phyloP scores from a whole-genome alignment of 2,888 invertebrate genomes.

The Thymelicus sylvestris region DNA sequence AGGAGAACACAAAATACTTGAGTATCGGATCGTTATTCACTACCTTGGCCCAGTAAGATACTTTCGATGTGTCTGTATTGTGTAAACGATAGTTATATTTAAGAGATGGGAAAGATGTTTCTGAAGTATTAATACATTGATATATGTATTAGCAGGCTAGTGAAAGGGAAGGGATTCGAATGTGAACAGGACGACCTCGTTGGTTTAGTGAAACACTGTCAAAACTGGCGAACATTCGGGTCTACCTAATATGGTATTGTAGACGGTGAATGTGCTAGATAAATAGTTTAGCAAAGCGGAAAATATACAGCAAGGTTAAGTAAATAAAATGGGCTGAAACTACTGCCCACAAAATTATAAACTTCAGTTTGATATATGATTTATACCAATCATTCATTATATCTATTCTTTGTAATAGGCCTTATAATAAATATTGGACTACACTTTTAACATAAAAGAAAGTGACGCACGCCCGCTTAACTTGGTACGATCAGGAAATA shows the following conservation, averaged over 20 bases:
- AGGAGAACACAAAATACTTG: conserved; percentile 28
- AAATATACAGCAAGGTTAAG: conserved; percentile 24
- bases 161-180: conserved; percentile 31
- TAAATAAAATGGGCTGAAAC: background rate
- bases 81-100: conserved; percentile 40
- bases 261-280: conserved; percentile 16
- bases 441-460: background rate
- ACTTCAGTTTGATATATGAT: too few species aligned
- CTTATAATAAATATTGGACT: too few species aligned
- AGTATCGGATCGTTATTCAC: conserved; percentile 34
- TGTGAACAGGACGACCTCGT: conserved; percentile 34
- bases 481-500: background rate
- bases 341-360: background rate
- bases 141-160: conserved; percentile 26
- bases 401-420: too few species aligned
- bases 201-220: conserved; percentile 22
- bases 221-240: conserved; percentile 22
- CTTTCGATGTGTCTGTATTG: conserved; percentile 46
- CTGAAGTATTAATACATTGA: conserved; percentile 8
- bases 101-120: conserved; percentile 26
- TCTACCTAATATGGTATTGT: conserved; percentile 12
- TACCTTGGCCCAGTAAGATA: conserved; percentile 49
- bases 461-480: background rate
- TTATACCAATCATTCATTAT: too few species aligned
- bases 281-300: background rate